Evolutionary conservation across 2,797 vertebrate species (phyloP), one percentile per base, ranked within the genome.

Genomic region (Hafferia zeledoni): DNA sequence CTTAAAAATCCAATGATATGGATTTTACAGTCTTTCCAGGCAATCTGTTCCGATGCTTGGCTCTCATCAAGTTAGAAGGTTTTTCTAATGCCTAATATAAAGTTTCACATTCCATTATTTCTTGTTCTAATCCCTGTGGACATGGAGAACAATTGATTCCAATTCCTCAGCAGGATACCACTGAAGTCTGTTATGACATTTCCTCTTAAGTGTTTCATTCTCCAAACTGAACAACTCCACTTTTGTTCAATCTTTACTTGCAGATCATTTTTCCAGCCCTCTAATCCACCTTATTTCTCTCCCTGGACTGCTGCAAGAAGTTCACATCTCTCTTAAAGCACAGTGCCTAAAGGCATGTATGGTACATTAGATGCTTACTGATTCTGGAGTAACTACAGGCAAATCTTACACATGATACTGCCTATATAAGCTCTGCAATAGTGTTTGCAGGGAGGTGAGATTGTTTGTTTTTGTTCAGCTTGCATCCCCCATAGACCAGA

Each of bases 31-130:
- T 78, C 76, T 90, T 95, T 83, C 50, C 65, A 46, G 76, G 39
- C 80, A 88, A 78, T 93, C 87, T 86, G 30, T 88, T 94, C 43
- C 0, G 0, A 69, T 44, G 46, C 12, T 86, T 95, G 91, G n/a
- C 87, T 94, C 30, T 94, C 46, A 59, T 88, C 17, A 30, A n/a
- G 59, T 94, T 72, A 72, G 82, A 83, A 88, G 86, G 80, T 83
- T 96, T 94, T 94, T 88, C 69, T 88, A 91, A 78, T 44, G 55
- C 31, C 44, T 88, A 88, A 78, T 83, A 65, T 86, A 71, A 95
- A 93, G 72, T 96, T 93, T 94, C 69, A 88, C 80, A 52, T 91
- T 90, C 76, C 46, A 37, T 88, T 96, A 90, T 90, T 94, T 91
- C 69, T 88, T 75, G n/a, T 83, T 90, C 63, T 91, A 94, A 91